These are phyloP conservation scores for Prosapia bicincta DNA, from an alignment of 2,888 invertebrate species.

Conservation along the genomic window DNA sequence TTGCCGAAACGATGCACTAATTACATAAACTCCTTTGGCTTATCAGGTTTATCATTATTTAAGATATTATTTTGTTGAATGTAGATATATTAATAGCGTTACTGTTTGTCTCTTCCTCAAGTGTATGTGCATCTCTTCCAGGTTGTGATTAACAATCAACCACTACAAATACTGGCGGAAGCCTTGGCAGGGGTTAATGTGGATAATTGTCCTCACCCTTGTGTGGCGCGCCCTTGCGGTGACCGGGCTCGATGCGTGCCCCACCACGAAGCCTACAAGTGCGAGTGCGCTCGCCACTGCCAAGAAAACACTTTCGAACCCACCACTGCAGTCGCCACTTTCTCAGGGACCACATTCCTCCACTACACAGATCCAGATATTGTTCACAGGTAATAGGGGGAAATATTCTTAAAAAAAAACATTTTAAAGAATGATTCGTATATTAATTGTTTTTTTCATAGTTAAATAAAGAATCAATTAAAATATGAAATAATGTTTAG, in stretches of 20 bases:
- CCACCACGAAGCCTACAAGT: slow-evolving; percentile 57
- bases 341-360: slow-evolving; percentile 80
- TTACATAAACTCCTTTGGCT: too few species aligned
- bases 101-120: too few species aligned
- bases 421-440: too few species aligned
- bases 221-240: slow-evolving; percentile 65
- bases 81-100: too few species aligned
- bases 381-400: slow-evolving; percentile 79
- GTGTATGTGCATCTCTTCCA: too few species aligned
- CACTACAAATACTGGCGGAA: slow-evolving; percentile 77
- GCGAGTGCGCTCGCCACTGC: slow-evolving; percentile 52
- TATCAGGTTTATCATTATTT: too few species aligned
- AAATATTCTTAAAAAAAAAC: too few species aligned
- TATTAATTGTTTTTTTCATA: too few species aligned
- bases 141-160: slow-evolving; percentile 78
- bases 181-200: slow-evolving; percentile 88
- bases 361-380: slow-evolving; percentile 85
- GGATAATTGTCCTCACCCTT: slow-evolving; percentile 85
- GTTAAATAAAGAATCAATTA: too few species aligned
- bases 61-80: too few species aligned
- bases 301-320: slow-evolving; percentile 44
- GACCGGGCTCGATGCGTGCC: slow-evolving; percentile 57
- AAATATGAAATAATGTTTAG: too few species aligned
- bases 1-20: too few species aligned
- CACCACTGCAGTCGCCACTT: slow-evolving; percentile 45